Evolutionary conservation across 2,113 vertebrate genomes (phyloP).

Genomic region (Prochilodus magdalenae): DNA sequence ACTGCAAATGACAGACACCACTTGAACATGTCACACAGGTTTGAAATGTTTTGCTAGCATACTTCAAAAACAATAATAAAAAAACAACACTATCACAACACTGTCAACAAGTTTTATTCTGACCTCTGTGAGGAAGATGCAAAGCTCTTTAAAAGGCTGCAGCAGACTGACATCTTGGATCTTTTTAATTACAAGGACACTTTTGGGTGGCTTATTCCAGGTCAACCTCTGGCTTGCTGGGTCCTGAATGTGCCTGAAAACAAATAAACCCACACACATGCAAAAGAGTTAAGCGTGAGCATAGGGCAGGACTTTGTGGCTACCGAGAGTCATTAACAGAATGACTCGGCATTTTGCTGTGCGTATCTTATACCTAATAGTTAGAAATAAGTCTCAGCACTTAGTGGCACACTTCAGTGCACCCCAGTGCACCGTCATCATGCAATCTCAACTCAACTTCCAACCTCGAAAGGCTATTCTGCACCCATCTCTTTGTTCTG

Average conservation of each 20-base stretch:
- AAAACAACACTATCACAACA: too few relatives aligned
- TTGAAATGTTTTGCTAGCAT: too few relatives aligned
- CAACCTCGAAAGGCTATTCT: background rate
- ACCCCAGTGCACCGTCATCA: background rate
- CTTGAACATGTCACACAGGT: too few relatives aligned
- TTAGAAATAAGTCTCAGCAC: background rate
- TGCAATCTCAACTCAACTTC: background rate
- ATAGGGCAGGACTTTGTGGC: background rate
- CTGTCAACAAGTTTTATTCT: background rate
- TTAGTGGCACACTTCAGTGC: background rate
- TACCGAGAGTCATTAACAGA: background rate
- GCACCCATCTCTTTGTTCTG: background rate
- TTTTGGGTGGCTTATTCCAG: constrained; percentile 97
- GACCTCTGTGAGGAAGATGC: constrained; percentile 90
- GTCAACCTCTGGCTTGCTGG: constrained; percentile 95
- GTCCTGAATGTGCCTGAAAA: constrained; percentile 95
- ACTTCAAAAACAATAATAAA: too few relatives aligned
- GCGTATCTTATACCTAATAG: background rate
- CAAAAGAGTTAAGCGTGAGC: background rate
- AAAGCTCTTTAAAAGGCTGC: constrained; percentile 95
- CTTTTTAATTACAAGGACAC: constrained; percentile 98
- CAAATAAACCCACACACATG: constrained; percentile 31
- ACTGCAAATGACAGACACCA: too few relatives aligned
- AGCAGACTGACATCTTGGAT: constrained; percentile 88
- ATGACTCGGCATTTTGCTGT: background rate